Evolutionary conservation across 2,888 invertebrate genomes (phyloP), one percentile per base, ranked within the genome.

Genomic region (Drosophila cognata): DNA sequence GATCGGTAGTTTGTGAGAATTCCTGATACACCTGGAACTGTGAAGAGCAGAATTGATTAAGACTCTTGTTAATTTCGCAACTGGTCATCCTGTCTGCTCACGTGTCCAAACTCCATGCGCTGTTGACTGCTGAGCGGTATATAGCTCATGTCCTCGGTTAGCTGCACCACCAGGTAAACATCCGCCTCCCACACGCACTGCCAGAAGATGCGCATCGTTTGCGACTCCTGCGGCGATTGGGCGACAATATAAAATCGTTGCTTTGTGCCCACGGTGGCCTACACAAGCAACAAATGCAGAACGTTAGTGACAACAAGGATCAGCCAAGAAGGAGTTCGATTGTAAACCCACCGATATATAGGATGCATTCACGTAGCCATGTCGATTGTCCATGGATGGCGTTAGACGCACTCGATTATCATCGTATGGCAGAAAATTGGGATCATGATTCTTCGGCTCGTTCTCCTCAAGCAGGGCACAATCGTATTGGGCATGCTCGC

Each of bases 341-440:
- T 29, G 3, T n/a, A 51, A 18, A 71, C 82, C 92, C 92, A 97
- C 98, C 87, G 97, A 97, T 74, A 98, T 95, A 90, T 98, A 97
- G 4, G 98, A 98, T 2, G 98, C 98, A 94, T 98, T 98, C 81
- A 98, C 97, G 89, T 98, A 99, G 18, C 98, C 98, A 89, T 95
- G 95, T 62, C 96, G 96, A 93, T 99, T 98, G 82, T 95, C 95
- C 88, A 96, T 96, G 13, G 96, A 95, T 8, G 98, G 97, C n/a
- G 96, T 95, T 29, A 98, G 94, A 72, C 96, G 94, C 41, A 98
- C 96, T 59, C 98, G 93, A 92, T 97, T 98, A 91, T 97, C 97
- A 52, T 92, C 98, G 92, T 98, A 99, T 0, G 98, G 98, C 77
- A 98, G 94, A 82, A 97, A 95, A 91, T 95, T 94, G 11, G 94